Base-by-base conservation (phyloP, 2,797 vertebrate genomes). In the Dermochelys coriacea region DNA sequence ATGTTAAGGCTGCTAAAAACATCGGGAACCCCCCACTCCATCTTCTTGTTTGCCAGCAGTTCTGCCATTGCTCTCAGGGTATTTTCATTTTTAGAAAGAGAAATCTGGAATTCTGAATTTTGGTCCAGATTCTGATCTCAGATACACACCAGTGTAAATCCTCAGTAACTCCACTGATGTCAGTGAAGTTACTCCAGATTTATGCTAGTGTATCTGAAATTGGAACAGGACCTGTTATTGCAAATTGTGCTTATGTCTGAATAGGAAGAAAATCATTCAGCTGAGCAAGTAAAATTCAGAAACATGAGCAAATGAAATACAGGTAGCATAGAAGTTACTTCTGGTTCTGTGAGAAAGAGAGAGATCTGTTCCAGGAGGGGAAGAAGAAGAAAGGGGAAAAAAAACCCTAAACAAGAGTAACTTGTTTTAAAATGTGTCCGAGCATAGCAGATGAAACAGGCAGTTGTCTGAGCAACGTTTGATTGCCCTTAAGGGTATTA, bases 391-490 rank as follows among this genome's bases (percentile, higher is more conserved):
- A 18, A 19, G n/a, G 61, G 18, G 12, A 15, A 2, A 31, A 50
- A 47, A 50, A 77, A 68, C 8, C 21, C 5, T 0, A 21, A 71
- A 4, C 61, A 16, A 19, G 21, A 4, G 61, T 80, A 8, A 71
- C 79, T 41, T 8, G 2, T 10, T 0, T 85, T 64, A 5, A 3
- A 16, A 10, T 16, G 57, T 34, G 2, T 64, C 61, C 45, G 57
- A 45, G 74, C 27, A 45, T n/a, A 45, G 14, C 10, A 31, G 75
- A 5, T 29, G 47, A 47, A 91, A 91, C 12, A 0, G 5, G 87
- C 15, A 0, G 4, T 21, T 59, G 0, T 0, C 0, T 4, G 2
- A 34, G n/a, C 64, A 68, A n/a, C 7, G 18, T n/a, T 34, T 78
- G 54, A 54, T n/a, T 55, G 11, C 50, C 5, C 34, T 37, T 79